These are phyloP conservation scores for Eremophila alpestris DNA, from an alignment of 2,797 vertebrate species.

Conservation along the genomic window DNA sequence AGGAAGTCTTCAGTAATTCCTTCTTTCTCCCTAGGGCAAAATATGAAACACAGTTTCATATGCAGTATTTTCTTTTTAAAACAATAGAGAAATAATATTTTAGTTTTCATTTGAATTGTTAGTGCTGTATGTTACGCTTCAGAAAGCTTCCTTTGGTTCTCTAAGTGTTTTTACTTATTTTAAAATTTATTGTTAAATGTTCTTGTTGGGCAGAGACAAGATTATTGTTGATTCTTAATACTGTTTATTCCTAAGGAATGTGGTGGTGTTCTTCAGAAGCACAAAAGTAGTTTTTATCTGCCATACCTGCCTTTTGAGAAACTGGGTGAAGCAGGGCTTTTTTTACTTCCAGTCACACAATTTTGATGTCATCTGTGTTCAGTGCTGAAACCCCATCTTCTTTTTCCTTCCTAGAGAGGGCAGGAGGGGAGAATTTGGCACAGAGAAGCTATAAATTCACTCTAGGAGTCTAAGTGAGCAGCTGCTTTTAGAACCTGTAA, in stretches of 20 bases:
- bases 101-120: background rate
- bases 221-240: background rate
- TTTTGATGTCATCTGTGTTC: background rate
- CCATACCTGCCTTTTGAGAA: background rate
- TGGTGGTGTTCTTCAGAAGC: background rate
- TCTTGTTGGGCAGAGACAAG: background rate
- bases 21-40: background rate
- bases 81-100: background rate
- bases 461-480: background rate
- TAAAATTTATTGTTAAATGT: background rate
- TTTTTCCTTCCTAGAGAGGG: background rate
- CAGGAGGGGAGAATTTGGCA: background rate
- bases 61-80: constrained; percentile 11
- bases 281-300: background rate
- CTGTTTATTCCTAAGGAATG: background rate
- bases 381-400: background rate
- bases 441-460: background rate
- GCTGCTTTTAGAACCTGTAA: background rate
- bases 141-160: background rate
- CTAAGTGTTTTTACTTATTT: background rate
- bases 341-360: background rate
- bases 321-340: background rate
- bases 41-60: background rate
- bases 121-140: background rate
- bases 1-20: constrained; percentile 3